Evolutionary conservation across 2,113 vertebrate species (phyloP), one percentile per base, ranked within the genome.

Genomic region (Odobenus rosmarus): DNA sequence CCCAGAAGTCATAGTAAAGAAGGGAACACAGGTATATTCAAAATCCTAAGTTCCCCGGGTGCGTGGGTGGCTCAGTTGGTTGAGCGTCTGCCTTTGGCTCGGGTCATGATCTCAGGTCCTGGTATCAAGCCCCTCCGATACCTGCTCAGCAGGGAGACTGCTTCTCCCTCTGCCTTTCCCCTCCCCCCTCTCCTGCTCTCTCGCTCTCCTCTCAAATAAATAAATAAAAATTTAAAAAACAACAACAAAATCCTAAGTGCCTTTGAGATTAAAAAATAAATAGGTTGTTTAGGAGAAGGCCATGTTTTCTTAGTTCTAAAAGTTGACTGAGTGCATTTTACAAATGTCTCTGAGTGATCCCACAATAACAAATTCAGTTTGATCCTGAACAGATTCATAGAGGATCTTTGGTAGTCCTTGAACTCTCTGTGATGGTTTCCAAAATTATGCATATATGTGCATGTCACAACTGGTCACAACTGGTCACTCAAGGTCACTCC

Each of bases 391-490:
- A 71, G 61, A 61, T 28, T 5, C 33, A 67, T 59, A 39, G 74
- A 91, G 19, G 33, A 77, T 49, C 15, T 82, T 82, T 61, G 49
- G 39, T 82, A 82, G 23, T 82, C 42, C 51, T 86, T 90, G 23
- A 81, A 84, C 55, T 51, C 49, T 84, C 77, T 67, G 14, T 82
- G 72, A 51, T 95, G 24, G n/a, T 95, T 90, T 77, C 81, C 74
- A 93, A 90, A 93, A 95, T 90, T 90, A 19, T 89, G 53, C 69
- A 11, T 93, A 21, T 95, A 31, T 77, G 23, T 76, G 49, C 23
- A 59, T 76, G 39, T 77, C n/a, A n/a, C n/a, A n/a, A n/a, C n/a
- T n/a, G n/a, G n/a, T n/a, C n/a, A n/a, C n/a, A n/a, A n/a, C n/a
- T n/a, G n/a, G n/a, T n/a, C n/a, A n/a, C n/a, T n/a, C n/a, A n/a